Percentiles rank a stretch among this genome's conserved stretches.
Evolutionary conservation across 2,797 vertebrate species (phyloP).

Genomic region (Ibycter americanus): DNA sequence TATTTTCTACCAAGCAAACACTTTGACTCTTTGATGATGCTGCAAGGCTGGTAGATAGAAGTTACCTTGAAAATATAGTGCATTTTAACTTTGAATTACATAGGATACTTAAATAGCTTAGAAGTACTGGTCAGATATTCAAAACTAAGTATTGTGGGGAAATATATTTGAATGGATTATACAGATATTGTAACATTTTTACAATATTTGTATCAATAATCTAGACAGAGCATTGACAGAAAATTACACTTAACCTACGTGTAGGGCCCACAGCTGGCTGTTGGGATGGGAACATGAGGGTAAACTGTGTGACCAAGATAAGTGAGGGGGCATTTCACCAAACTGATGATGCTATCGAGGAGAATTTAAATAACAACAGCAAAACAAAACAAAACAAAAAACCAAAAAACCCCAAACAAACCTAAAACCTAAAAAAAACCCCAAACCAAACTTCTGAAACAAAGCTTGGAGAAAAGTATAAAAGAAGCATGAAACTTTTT

Average conservation of each 20-base stretch:
- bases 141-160: neutral
- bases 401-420: too few species aligned
- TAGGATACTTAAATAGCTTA: neutral
- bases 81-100: neutral
- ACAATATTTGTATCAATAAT: neutral
- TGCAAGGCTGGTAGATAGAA: neutral
- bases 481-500: neutral
- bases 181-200: neutral
- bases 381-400: too few species aligned
- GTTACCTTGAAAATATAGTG: neutral
- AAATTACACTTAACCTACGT: neutral
- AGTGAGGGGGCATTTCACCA: neutral
- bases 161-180: neutral
- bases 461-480: neutral
- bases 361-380: neutral
- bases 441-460: neutral
- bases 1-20: neutral
- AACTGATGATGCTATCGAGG: neutral
- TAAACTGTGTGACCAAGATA: neutral
- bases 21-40: neutral
- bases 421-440: neutral
- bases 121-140: neutral
- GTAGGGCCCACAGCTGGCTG: neutral
- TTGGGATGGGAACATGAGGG: neutral
- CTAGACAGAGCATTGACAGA: neutral